phyloP scores from a whole-genome alignment of 2,113 vertebrate species.

The Lepidothrix coronata region DNA sequence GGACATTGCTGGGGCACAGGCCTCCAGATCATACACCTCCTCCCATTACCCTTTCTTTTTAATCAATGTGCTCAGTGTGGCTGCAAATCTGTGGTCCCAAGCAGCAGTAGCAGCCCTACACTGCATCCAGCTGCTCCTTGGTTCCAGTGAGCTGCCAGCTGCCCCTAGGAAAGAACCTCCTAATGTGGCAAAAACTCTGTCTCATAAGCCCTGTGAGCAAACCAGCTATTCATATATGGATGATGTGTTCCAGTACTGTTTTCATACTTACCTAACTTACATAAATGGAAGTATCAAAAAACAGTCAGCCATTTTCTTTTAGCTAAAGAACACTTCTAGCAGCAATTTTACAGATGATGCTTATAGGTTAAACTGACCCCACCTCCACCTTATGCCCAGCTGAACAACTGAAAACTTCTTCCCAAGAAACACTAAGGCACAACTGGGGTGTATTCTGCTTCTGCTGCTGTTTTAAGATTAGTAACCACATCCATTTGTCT shows the following conservation, averaged over 20 bases:
- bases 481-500: neutral
- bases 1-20: neutral
- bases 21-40: neutral
- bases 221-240: neutral
- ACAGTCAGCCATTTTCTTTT: neutral
- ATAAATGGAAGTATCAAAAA: neutral
- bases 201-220: neutral
- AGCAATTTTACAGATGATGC: neutral
- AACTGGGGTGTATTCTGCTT: neutral
- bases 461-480: neutral
- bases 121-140: neutral
- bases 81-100: neutral
- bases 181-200: neutral
- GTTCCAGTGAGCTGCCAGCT: neutral
- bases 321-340: neutral
- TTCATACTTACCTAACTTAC: neutral
- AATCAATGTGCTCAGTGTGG: fast-evolving
- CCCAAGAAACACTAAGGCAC: neutral
- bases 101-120: neutral
- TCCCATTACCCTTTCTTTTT: neutral
- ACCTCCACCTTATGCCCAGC: neutral
- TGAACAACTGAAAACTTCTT: neutral
- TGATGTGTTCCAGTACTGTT: neutral
- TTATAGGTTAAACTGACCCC: neutral
- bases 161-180: neutral